Percentiles rank a stretch among this genome's conserved stretches.
Evolutionary conservation across 2,888 invertebrate species (phyloP).

Genomic region (Yponomeuta sedellus): DNA sequence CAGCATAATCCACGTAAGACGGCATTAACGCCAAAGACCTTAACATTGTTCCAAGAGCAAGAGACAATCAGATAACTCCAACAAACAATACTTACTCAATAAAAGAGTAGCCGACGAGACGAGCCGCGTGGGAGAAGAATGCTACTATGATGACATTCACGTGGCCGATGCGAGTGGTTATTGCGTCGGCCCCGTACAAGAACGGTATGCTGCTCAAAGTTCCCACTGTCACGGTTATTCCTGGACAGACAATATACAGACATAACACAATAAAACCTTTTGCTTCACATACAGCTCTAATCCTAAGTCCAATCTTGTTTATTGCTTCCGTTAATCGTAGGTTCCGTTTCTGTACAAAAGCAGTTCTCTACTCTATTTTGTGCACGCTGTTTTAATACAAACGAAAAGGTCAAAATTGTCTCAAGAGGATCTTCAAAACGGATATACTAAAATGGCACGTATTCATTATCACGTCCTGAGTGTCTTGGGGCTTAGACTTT

Average conservation of each 20-base stretch:
- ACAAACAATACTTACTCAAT: slow-evolving; percentile 82
- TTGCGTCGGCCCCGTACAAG: slow-evolving; percentile 88
- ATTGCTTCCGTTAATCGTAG: no score
- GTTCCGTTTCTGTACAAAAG: no score
- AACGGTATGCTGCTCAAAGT: slow-evolving; percentile 90
- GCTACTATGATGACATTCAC: slow-evolving; percentile 90
- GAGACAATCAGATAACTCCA: not conserved
- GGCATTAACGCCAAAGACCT: not conserved
- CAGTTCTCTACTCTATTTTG: no score
- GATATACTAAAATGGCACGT: not conserved
- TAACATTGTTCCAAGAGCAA: not conserved
- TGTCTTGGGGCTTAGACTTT: not conserved
- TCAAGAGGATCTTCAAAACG: not conserved
- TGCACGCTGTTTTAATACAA: no score
- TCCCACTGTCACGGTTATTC: slow-evolving; percentile 90
- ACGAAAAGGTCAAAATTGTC: not conserved
- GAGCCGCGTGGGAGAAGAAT: slow-evolving; percentile 88
- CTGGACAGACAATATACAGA: slow-evolving; percentile 52
- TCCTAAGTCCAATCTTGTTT: no score
- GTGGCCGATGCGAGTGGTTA: slow-evolving; percentile 87
- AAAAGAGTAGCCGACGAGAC: slow-evolving; percentile 89
- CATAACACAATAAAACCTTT: not conserved
- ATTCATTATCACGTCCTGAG: not conserved
- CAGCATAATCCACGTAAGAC: no score
- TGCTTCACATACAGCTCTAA: no score